Base-by-base conservation (phyloP, 2,797 vertebrate genomes). In the Schizothorax lantsangensis region DNA sequence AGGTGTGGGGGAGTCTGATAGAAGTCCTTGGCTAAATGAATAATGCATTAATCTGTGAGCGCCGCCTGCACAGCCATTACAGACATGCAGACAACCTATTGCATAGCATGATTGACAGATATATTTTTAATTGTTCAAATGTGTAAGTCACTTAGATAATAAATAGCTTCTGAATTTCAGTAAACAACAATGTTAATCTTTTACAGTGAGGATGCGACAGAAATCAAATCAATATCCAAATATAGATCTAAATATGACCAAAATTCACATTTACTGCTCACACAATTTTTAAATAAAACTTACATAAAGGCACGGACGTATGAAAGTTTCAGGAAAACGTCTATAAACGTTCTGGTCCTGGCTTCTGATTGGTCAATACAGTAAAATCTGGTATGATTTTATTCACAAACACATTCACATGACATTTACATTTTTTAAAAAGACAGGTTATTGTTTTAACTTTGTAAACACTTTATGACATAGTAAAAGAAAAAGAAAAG, bases 11-110 rank as follows among this genome's bases (percentile, higher is more conserved):
- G 82, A 38, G 84, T 89, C 38, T 86, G 84, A 91, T 88, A 81
- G 87, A 91, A 87, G 83, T 88, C 19, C 68, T 26, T 40, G 77
- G 84, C 77, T 80, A 72, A 89, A 88, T 91, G 80, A 91, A 91
- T 89, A 90, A 91, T 89, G 69, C 52, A 87, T 89, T 83, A 19
- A 92, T 88, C 89, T 80, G 87, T 84, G 45, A 54, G 78, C 54
- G 30, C 78, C 1, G 59, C 45, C 80, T 84, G 84, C 47, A 89
- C 78, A 73, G 85, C 81, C 66, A 89, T 91, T 88, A 89, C 80
- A 87, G 59, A 88, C 15, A 12, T 85, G 69, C 87, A 90, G 23
- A 85, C 86, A 87, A 57, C 73, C 49, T 74, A 80, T 85, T 90
- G 68, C 71, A 49, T 87, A 84, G 77, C 66, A 79, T 87, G 71